Evolutionary conservation across 2,113 vertebrate genomes (phyloP).

Genomic region (Chitala chitala): DNA sequence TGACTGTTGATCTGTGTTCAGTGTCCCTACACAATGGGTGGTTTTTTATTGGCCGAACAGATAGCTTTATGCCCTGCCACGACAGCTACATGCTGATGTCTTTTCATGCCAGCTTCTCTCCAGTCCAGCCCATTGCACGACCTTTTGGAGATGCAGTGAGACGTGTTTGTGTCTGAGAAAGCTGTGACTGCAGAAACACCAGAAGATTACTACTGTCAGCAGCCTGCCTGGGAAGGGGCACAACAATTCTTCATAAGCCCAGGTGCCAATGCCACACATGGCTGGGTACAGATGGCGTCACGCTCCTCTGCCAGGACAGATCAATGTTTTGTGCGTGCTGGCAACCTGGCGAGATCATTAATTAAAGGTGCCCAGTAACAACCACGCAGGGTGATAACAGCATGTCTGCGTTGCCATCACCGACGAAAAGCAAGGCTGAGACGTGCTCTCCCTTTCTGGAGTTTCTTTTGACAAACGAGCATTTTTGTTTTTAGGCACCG

Average conservation of each 20-base stretch:
- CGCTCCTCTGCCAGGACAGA: constrained; percentile 17
- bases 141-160: background rate
- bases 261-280: too few relatives aligned
- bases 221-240: background rate
- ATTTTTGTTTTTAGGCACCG: too few relatives aligned
- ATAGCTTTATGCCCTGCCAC: background rate
- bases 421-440: background rate
- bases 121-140: background rate
- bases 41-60: too few relatives aligned
- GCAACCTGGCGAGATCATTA: constrained; percentile 12
- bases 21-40: too few relatives aligned
- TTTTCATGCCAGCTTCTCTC: background rate
- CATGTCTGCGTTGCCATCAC: background rate
- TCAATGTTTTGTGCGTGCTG: background rate
- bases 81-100: background rate
- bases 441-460: too few relatives aligned
- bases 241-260: constrained; percentile 14
- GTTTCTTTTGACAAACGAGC: too few relatives aligned
- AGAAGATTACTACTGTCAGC: background rate
- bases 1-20: too few relatives aligned
- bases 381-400: background rate
- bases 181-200: background rate
- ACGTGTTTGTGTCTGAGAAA: background rate
- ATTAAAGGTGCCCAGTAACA: constrained; percentile 13
- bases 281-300: background rate